Evolutionary conservation across 2,113 vertebrate species (phyloP).

Genomic region (Chunga burmeisteri): DNA sequence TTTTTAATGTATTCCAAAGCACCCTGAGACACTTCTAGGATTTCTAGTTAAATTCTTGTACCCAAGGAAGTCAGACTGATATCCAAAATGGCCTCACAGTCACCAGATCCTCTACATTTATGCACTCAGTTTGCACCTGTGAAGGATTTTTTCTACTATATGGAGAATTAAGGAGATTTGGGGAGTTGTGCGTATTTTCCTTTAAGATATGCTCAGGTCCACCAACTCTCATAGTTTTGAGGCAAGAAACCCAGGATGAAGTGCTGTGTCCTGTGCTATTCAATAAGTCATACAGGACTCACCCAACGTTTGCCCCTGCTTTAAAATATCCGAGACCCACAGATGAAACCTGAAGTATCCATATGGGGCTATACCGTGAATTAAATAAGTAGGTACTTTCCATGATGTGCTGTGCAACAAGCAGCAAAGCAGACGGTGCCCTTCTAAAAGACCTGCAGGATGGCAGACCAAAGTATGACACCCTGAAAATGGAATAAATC

Average conservation of each 20-base stretch:
- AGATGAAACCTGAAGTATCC: not conserved
- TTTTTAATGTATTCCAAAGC: not conserved
- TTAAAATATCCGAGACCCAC: not conserved
- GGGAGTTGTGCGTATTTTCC: not conserved
- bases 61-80: not conserved
- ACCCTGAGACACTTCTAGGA: not conserved
- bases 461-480: not conserved
- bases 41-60: not conserved
- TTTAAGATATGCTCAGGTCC: not conserved
- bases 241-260: not conserved
- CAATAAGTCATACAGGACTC: not conserved
- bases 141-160: not conserved
- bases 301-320: rapidly evolving
- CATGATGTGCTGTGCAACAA: not conserved
- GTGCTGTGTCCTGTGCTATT: not conserved
- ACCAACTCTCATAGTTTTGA: not conserved
- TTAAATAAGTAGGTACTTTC: not conserved
- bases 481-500: not conserved
- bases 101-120: not conserved
- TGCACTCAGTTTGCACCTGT: not conserved
- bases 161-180: not conserved
- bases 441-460: not conserved
- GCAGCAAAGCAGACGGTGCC: not conserved
- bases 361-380: not conserved
- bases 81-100: not conserved